Base-by-base conservation (phyloP, 1,140 invertebrate genomes). In the Drosophila kanapiae region DNA sequence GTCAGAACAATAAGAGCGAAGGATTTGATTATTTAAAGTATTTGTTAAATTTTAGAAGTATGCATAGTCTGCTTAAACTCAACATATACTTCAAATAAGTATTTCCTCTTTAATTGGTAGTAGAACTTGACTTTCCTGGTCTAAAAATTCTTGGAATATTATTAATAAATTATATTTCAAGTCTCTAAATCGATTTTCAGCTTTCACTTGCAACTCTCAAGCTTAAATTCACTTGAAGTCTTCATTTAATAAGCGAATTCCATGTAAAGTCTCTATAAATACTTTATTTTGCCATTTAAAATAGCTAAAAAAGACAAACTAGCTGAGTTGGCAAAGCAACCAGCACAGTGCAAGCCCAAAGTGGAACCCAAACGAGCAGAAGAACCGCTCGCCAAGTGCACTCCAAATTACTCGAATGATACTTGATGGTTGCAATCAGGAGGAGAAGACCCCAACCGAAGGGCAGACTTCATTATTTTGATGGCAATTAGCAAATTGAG, bases 401-500 rank as follows among this genome's bases (percentile, higher is more conserved):
- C 85, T 90, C 75, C 75, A 81, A 88, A 88, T 88, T 90, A 85
- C 85, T 90, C 85, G 78, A 90, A 88, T 88, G 85, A 88, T 88
- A 90, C 85, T 88, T 90, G 85, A 88, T 90, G 85, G 81, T 81
- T 85, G 81, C 85, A 88, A 88, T 90, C 85, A 90, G 63, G 33
- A 47, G 33, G 49, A 29, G 14, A 37, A 48, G 64, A 43, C 49
- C 59, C 27, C 18, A n/a, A 58, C 47, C 33, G 33, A 61, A 16
- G n/a, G 43, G 51, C 58, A 65, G 78, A 90, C 85, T 90, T 90
- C 85, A 90, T 90, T 90, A 90, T 90, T 90, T 90, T 90, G 85
- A 90, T 90, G 75, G 85, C 85, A 90, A 90, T 90, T 90, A 90
- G 85, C 79, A 90, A 90, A 90, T 90, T 90, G 78, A 90, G 85